Evolutionary conservation across 2,888 invertebrate genomes (phyloP).

Genomic region (Drosophila mimetica): DNA sequence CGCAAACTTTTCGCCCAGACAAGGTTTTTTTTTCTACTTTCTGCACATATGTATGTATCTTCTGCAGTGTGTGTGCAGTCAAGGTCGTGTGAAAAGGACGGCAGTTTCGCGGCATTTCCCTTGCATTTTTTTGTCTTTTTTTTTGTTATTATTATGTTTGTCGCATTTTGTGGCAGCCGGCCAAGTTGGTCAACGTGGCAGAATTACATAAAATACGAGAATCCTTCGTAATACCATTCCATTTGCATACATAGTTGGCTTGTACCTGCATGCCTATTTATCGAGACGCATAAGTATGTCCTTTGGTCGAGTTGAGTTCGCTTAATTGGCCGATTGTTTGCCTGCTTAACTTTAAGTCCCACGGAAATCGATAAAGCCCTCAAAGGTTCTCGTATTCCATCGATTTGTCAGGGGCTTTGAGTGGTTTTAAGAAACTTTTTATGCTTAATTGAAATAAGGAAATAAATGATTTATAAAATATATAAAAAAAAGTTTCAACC

Average conservation of each 20-base stretch:
- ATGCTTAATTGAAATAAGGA: background rate
- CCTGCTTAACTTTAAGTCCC: slow-evolving; percentile 14
- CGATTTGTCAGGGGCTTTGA: slow-evolving; percentile 9
- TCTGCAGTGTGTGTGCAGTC: slow-evolving; percentile 51
- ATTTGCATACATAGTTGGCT: background rate
- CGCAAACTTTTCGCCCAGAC: slow-evolving; percentile 50
- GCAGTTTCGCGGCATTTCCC: background rate
- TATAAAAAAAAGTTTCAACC: too few relatives aligned
- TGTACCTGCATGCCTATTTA: slow-evolving; percentile 5
- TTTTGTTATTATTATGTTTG: background rate
- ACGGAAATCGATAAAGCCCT: background rate
- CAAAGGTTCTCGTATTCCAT: slow-evolving; percentile 2
- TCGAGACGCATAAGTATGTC: background rate
- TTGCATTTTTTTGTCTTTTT: background rate
- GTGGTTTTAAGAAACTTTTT: background rate
- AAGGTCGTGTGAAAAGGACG: slow-evolving; percentile 53
- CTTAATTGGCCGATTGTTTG: slow-evolving; percentile 16
- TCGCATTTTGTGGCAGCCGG: slow-evolving; percentile 14
- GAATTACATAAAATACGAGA: background rate
- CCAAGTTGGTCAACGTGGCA: slow-evolving; percentile 26
- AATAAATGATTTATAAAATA: background rate
- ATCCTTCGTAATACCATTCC: background rate
- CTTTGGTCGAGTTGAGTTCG: background rate
- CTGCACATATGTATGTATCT: background rate
- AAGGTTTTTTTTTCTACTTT: background rate